Evolutionary conservation across 2,797 vertebrate species (phyloP).

Genomic region (Staurois parvus): DNA sequence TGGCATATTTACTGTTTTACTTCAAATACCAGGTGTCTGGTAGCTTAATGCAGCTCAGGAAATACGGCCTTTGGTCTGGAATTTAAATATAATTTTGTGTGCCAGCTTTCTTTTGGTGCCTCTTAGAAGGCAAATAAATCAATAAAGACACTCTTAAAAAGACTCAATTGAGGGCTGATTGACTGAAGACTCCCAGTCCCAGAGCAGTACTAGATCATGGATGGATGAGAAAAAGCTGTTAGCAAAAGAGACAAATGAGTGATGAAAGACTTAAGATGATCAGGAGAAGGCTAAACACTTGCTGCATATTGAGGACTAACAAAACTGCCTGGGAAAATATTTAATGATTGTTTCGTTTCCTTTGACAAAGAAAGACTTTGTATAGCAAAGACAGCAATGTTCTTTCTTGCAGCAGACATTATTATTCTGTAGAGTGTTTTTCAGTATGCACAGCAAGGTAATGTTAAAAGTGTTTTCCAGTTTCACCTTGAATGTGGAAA

Average conservation of each 20-base stretch:
- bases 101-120: constrained; percentile 2
- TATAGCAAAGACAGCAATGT: neutral
- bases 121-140: constrained; percentile 35
- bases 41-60: neutral
- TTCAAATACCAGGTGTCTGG: neutral
- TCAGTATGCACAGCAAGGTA: too few relatives aligned
- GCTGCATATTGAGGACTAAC: constrained; percentile 3
- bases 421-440: too few relatives aligned
- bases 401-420: too few relatives aligned
- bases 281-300: constrained; percentile 17
- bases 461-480: too few relatives aligned
- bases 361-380: neutral
- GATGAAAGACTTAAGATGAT: constrained; percentile 35
- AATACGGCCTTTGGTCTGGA: neutral
- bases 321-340: constrained; percentile 3
- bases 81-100: constrained; percentile 32
- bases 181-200: constrained; percentile 39
- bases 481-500: too few relatives aligned
- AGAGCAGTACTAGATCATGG: constrained; percentile 41
- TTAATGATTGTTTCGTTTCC: neutral
- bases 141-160: constrained; percentile 45
- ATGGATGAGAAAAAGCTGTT: constrained; percentile 43
- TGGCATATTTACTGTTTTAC: constrained; percentile 1
- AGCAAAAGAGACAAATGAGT: constrained; percentile 45
- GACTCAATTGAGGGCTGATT: constrained; percentile 38